Percentiles rank a stretch among this genome's conserved stretches.
Conservation (phyloP, 1,140 invertebrate species). For the Brachionus plicatilis region DNA sequence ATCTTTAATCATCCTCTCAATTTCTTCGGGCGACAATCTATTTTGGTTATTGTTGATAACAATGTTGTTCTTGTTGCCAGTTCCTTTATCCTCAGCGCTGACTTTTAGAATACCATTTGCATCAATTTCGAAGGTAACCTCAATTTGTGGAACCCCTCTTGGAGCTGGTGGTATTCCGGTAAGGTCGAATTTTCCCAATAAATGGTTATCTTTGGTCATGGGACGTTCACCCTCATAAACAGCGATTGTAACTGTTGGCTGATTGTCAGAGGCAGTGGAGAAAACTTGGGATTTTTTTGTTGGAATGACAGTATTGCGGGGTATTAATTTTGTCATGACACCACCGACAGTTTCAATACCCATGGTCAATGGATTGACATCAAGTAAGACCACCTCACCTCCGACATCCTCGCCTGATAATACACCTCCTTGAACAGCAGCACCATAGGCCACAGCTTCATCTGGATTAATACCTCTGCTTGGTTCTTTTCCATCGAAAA, state of each 20-base stretch:
- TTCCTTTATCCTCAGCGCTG: slow-evolving; percentile 92
- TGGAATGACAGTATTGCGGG: slow-evolving; percentile 94
- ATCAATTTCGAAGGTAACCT: slow-evolving; percentile 98
- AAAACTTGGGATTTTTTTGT: slow-evolving; percentile 99
- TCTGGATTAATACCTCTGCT: slow-evolving; percentile 96
- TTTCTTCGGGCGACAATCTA: slow-evolving; percentile 89
- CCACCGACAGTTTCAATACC: slow-evolving; percentile 99
- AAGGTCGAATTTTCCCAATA: slow-evolving; percentile 93
- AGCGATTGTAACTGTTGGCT: slow-evolving; percentile 97
- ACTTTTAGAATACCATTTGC: slow-evolving; percentile 89
- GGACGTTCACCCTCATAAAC: slow-evolving; percentile 90
- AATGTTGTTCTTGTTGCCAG: slow-evolving; percentile 95
- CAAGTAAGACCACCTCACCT: slow-evolving; percentile 88
- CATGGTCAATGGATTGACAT: slow-evolving; percentile 95
- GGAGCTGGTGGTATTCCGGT: slow-evolving; percentile 96
- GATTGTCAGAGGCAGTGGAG: slow-evolving; percentile 96
- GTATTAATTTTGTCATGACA: slow-evolving; percentile 98
- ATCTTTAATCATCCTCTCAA: slow-evolving; percentile 96
- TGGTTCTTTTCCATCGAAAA: slow-evolving; percentile 94
- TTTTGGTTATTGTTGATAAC: slow-evolving; percentile 98
- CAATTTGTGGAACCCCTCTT: slow-evolving; percentile 92
- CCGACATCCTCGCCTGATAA: slow-evolving; percentile 69
- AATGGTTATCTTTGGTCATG: slow-evolving; percentile 98
- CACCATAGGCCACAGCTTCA: slow-evolving; percentile 73
- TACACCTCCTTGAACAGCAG: slow-evolving; percentile 90